These are phyloP conservation scores for Hylaeus volcanicus DNA, from an alignment of 1,140 invertebrate species.

Conservation along the genomic window DNA sequence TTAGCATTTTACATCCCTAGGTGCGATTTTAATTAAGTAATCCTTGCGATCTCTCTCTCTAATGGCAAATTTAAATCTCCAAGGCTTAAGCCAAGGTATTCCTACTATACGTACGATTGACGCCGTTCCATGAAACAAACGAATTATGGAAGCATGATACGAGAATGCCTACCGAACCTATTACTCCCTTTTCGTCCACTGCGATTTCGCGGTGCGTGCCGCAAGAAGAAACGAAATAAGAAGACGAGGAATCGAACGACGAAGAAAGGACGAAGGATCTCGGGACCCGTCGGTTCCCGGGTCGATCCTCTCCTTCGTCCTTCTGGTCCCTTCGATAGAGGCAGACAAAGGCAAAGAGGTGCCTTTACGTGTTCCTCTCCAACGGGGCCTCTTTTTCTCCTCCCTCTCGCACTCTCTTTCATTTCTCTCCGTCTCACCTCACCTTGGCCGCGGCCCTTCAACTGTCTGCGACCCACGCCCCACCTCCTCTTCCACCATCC, in stretches of 20 bases:
- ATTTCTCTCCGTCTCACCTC: conserved; percentile 65
- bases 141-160: too few species aligned
- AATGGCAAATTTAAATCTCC: too few species aligned
- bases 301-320: conserved; percentile 44
- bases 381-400: conserved; percentile 44
- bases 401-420: conserved; percentile 40
- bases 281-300: neutral
- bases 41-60: too few species aligned
- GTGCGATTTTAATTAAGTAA: too few species aligned
- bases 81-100: too few species aligned
- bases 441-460: conserved; percentile 78
- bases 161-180: neutral
- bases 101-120: too few species aligned
- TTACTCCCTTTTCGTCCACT: conserved; percentile 21
- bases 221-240: conserved; percentile 12
- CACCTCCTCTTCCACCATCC: conserved; percentile 61
- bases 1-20: too few species aligned
- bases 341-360: conserved; percentile 67
- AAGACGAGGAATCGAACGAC: neutral
- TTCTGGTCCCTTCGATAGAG: conserved; percentile 44
- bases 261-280: conserved; percentile 31
- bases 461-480: conserved; percentile 76
- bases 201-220: conserved; percentile 39
- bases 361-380: conserved; percentile 52
- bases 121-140: too few species aligned